Percentiles rank a stretch among this genome's conserved stretches.
Conservation (phyloP, 1,140 invertebrate genomes). For the Atta colombica region DNA sequence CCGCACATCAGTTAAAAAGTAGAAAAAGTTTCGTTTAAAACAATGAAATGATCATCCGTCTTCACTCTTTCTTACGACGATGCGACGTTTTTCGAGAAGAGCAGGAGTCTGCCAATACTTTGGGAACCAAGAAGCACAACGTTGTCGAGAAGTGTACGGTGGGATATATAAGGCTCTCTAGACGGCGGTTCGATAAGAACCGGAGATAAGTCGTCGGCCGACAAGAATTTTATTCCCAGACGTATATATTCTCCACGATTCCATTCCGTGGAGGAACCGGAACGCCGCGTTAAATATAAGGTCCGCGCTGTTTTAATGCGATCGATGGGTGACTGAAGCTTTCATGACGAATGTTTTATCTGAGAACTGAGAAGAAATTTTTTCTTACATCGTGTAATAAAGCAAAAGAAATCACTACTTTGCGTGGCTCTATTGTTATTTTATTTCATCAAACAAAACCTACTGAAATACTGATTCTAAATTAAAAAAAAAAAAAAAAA, state of each 20-base stretch:
- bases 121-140: slow-evolving; percentile 43
- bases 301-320: slow-evolving; percentile 17
- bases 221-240: slow-evolving; percentile 59
- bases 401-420: slow-evolving; percentile 3
- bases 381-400: neutral
- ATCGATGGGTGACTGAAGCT: slow-evolving; percentile 40
- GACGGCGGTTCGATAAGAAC: slow-evolving; percentile 16
- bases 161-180: slow-evolving; percentile 18
- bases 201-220: neutral
- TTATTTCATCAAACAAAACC: neutral
- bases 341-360: slow-evolving; percentile 40
- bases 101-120: slow-evolving; percentile 39
- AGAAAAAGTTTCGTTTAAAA: neutral
- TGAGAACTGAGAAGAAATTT: neutral
- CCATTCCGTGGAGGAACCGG: neutral
- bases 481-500: slow-evolving; percentile 20
- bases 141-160: slow-evolving; percentile 24
- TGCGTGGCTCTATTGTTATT: neutral
- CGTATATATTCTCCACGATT: slow-evolving; percentile 37
- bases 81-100: slow-evolving; percentile 14
- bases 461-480: neutral
- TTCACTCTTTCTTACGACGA: slow-evolving; percentile 1
- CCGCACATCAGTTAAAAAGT: neutral
- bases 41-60: neutral
- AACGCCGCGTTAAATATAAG: slow-evolving; percentile 50